These are phyloP conservation scores for Drosophila kepulauana DNA, from an alignment of 1,140 invertebrate species.

Conservation along the genomic window DNA sequence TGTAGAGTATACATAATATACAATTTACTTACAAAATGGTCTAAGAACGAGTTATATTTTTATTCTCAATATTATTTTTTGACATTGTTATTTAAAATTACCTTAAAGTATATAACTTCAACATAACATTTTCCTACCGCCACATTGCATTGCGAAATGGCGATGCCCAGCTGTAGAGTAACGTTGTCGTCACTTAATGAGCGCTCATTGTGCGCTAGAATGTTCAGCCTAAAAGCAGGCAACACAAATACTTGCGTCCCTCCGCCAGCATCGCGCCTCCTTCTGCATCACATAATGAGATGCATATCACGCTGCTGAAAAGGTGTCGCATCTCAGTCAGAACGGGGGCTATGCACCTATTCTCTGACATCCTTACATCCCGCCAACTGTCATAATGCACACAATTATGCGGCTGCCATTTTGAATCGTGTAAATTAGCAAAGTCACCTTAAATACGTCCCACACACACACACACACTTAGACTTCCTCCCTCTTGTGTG, in stretches of 20 bases:
- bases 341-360: slow-evolving; percentile 2
- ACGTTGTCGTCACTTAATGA: slow-evolving; percentile 39
- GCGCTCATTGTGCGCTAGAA: slow-evolving; percentile 34
- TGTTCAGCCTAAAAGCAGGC: slow-evolving; percentile 16
- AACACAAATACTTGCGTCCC: slow-evolving; percentile 5
- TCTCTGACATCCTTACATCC: neutral
- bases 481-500: neutral
- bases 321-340: slow-evolving; percentile 28
- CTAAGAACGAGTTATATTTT: too few relatives aligned
- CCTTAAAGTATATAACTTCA: too few relatives aligned
- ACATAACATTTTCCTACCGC: too few relatives aligned
- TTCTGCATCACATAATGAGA: slow-evolving; percentile 22
- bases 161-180: neutral
- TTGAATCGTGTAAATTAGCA: slow-evolving; percentile 54
- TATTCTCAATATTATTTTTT: too few relatives aligned
- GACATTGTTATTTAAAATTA: too few relatives aligned
- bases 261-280: neutral
- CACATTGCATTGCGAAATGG: neutral
- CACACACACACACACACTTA: neutral
- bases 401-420: slow-evolving; percentile 36
- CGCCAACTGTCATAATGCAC: slow-evolving; percentile 1
- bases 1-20: too few relatives aligned
- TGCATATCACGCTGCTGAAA: slow-evolving; percentile 25
- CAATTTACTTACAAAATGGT: too few relatives aligned
- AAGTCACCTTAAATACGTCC: slow-evolving; percentile 36